These are phyloP conservation scores for Philhelius pedissequus DNA, from an alignment of 2,888 invertebrate genomes.

Conservation along the genomic window DNA sequence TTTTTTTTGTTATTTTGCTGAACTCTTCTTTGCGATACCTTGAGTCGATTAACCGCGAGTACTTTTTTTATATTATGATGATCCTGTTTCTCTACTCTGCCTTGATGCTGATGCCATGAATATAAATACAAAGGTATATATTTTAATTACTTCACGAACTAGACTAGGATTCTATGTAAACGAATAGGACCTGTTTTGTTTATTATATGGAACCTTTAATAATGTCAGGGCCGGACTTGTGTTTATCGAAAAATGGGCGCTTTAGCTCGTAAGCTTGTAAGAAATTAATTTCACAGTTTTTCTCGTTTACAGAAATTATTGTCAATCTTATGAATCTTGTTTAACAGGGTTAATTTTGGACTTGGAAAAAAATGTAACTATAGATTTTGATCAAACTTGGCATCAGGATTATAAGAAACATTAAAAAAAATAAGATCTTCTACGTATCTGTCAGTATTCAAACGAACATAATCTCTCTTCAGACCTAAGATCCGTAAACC, in stretches of 20 bases:
- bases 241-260: neutral
- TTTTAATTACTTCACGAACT: constrained; percentile 60
- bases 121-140: no score
- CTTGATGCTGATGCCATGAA: constrained; percentile 13
- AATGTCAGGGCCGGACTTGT: neutral
- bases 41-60: constrained; percentile 46
- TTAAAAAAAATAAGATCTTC: no score
- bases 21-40: constrained; percentile 24
- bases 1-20: neutral
- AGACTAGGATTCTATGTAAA: constrained; percentile 28
- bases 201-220: neutral
- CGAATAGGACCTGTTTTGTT: constrained; percentile 42
- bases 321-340: no score
- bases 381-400: no score
- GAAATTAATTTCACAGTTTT: no score
- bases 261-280: neutral
- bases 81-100: constrained; percentile 2
- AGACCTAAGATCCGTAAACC: no score
- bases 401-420: no score
- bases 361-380: no score
- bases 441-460: no score
- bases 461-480: no score
- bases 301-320: no score
- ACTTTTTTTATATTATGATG: constrained; percentile 6
- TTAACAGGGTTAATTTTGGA: no score